Conservation (phyloP, 2,888 invertebrate species). For the Pristionchus maxplancki region DNA sequence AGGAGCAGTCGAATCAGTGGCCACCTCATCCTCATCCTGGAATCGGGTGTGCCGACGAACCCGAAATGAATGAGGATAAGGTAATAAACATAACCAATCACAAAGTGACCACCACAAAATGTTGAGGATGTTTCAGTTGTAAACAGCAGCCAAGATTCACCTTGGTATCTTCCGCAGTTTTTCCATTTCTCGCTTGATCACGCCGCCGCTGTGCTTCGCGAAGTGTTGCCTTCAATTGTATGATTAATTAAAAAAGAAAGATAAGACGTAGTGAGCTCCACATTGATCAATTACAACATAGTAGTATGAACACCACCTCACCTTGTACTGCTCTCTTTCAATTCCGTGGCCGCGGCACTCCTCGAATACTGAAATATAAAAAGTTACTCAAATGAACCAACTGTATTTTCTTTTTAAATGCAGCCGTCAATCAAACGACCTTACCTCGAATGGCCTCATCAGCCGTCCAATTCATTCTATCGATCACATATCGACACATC, state of each 20-base stretch:
- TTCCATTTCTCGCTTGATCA: constrained; percentile 11
- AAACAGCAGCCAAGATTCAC: neutral
- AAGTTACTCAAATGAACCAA: too few species aligned
- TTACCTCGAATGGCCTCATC: constrained; percentile 61
- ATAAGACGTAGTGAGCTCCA: neutral
- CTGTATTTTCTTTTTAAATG: too few species aligned
- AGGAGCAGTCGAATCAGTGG: neutral
- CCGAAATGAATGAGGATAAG: neutral
- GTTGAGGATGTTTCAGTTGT: neutral
- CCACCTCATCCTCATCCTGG: neutral
- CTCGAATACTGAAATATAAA: constrained; percentile 76
- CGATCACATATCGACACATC: constrained; percentile 77
- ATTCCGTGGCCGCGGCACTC: constrained; percentile 78
- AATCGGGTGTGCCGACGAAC: neutral
- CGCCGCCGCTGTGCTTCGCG: constrained; percentile 15
- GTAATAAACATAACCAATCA: neutral
- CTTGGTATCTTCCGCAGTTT: neutral
- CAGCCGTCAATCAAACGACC: neutral
- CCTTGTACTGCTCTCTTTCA: constrained; percentile 78
- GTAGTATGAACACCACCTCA: too few species aligned
- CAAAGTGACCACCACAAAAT: neutral
- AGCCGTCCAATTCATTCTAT: constrained; percentile 58
- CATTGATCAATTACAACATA: too few species aligned
- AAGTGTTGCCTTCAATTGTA: neutral
- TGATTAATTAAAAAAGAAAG: neutral